Percentiles rank a stretch among this genome's conserved stretches.
These are phyloP conservation scores for Megaustenia siamemsis DNA, from an alignment of 2,888 invertebrate genomes.

Conservation along the genomic window DNA sequence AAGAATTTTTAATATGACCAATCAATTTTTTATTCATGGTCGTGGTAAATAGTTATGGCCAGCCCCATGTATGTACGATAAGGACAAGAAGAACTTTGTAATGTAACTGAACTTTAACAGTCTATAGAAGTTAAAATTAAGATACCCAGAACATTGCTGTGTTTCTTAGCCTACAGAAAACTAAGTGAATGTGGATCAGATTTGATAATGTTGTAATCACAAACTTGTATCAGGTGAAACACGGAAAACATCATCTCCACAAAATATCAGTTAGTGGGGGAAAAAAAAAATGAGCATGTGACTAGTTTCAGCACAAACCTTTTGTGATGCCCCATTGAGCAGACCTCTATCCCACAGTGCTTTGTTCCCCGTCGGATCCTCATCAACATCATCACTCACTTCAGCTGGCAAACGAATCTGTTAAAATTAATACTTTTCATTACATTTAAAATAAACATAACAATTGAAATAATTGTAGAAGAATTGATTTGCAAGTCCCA, in stretches of 20 bases:
- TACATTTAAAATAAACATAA: no score
- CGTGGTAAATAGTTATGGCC: no score
- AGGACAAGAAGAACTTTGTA: no score
- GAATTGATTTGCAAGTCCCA: no score
- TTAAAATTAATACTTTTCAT: not conserved
- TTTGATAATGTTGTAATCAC: constrained; percentile 58
- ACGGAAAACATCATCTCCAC: constrained; percentile 60
- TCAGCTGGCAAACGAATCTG: constrained; percentile 86
- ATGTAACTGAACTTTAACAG: no score
- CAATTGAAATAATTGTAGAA: no score
- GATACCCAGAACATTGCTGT: no score
- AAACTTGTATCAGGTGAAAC: constrained; percentile 61
- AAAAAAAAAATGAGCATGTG: not conserved
- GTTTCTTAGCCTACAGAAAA: no score
- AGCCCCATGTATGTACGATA: no score
- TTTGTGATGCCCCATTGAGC: constrained; percentile 97
- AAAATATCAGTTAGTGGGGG: not conserved
- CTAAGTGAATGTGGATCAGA: constrained; percentile 54
- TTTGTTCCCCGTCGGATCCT: constrained; percentile 99
- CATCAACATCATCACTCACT: constrained; percentile 98
- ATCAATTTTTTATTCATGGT: no score
- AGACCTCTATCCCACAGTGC: constrained; percentile 94
- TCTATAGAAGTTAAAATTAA: no score
- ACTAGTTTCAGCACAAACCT: constrained; percentile 82
- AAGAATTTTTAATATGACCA: no score